Evolutionary conservation across 2,797 vertebrate species (phyloP).

Genomic region (Remorina albescens): DNA sequence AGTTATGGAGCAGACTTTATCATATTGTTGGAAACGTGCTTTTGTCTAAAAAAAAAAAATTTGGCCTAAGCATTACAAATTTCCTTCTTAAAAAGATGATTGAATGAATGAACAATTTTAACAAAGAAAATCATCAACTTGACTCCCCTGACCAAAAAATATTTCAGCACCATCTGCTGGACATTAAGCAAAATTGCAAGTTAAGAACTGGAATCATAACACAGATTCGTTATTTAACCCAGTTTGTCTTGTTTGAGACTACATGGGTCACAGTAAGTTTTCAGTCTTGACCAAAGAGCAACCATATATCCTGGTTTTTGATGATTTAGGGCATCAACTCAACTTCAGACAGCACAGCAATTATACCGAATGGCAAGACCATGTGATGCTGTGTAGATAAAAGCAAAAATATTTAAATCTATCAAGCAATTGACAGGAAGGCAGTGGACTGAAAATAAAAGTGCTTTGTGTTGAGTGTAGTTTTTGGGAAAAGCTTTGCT

Average conservation of each 20-base stretch:
- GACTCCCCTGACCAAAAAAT: too few species aligned
- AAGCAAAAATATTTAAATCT: neutral
- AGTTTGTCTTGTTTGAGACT: neutral
- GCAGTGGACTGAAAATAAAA: neutral
- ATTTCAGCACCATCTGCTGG: constrained; percentile 43
- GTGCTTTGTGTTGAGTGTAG: neutral
- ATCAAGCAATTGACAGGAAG: neutral
- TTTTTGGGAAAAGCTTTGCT: neutral
- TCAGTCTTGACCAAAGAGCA: neutral
- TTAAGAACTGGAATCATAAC: neutral
- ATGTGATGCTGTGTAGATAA: too few species aligned
- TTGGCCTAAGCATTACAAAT: too few species aligned
- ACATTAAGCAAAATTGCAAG: neutral
- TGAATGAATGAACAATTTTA: too few species aligned
- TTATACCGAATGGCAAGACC: neutral
- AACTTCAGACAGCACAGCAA: neutral
- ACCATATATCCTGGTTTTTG: neutral
- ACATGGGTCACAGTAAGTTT: neutral
- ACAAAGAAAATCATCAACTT: too few species aligned
- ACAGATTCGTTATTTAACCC: neutral
- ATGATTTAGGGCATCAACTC: neutral
- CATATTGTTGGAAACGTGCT: neutral
- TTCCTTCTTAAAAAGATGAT: too few species aligned
- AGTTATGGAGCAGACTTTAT: neutral
- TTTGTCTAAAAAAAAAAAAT: too few species aligned